phyloP scores from a whole-genome alignment of 2,113 vertebrate species.

The Bubalus kerabau region DNA sequence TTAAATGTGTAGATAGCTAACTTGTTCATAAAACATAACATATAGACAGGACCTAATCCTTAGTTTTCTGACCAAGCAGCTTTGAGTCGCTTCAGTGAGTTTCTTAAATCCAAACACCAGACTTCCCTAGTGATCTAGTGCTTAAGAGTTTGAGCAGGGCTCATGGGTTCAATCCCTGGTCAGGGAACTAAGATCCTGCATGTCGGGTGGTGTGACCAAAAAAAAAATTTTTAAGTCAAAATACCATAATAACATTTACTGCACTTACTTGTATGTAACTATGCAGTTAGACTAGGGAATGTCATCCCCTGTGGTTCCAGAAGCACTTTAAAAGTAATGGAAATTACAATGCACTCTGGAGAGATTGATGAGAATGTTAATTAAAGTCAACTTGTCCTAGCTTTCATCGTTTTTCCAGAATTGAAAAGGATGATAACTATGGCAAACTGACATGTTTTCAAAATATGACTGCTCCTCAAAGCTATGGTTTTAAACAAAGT shows the following conservation, averaged over 20 bases:
- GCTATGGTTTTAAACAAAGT: slow-evolving; percentile 18
- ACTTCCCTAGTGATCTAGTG: not conserved
- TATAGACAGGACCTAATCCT: not conserved
- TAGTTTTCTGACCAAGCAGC: not conserved
- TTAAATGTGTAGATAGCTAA: not conserved
- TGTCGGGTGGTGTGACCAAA: not conserved
- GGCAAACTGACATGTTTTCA: slow-evolving; percentile 55
- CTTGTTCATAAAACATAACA: not conserved
- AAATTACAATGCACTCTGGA: slow-evolving; percentile 60
- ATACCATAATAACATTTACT: not conserved
- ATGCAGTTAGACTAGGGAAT: slow-evolving; percentile 19
- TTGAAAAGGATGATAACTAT: not conserved
- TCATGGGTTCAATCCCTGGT: not conserved
- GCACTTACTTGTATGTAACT: slow-evolving; percentile 15
- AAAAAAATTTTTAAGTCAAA: not conserved
- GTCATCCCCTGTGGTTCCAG: slow-evolving; percentile 34
- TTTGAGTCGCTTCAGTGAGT: not conserved
- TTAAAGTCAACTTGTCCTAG: slow-evolving; percentile 68
- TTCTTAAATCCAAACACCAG: not conserved
- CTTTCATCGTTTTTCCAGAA: slow-evolving; percentile 43
- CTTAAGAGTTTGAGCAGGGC: not conserved
- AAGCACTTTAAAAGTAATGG: slow-evolving; percentile 61
- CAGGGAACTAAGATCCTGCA: not conserved
- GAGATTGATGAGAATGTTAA: slow-evolving; percentile 67
- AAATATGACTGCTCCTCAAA: slow-evolving; percentile 33